Evolutionary conservation across 2,888 invertebrate genomes (phyloP).

Genomic region (Didymodactylos carnosus): DNA sequence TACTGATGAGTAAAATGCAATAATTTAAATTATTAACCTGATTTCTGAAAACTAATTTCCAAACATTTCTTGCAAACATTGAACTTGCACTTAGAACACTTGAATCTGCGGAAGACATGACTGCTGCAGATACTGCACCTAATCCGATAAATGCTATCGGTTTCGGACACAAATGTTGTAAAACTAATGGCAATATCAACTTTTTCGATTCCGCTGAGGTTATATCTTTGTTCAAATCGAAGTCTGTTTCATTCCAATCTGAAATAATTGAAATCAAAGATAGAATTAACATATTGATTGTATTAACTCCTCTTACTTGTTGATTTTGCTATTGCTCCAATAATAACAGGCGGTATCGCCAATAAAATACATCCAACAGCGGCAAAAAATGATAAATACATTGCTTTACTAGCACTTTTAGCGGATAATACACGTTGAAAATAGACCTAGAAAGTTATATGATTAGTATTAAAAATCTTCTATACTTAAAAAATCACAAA

Average conservation of each 20-base stretch:
- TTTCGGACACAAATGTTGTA: conserved; percentile 77
- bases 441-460: conserved; percentile 49
- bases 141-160: conserved; percentile 78
- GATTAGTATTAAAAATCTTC: no score
- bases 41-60: conserved; percentile 85
- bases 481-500: background rate
- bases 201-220: conserved; percentile 47
- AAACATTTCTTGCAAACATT: conserved; percentile 88
- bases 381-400: conserved; percentile 72
- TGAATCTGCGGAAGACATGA: conserved; percentile 91
- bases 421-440: conserved; percentile 83
- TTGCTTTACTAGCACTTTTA: conserved; percentile 70
- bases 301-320: conserved; percentile 45
- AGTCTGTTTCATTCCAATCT: conserved; percentile 82
- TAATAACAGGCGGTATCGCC: conserved; percentile 79
- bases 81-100: conserved; percentile 82
- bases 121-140: conserved; percentile 84
- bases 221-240: conserved; percentile 33
- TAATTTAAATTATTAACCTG: conserved; percentile 39
- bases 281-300: background rate
- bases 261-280: conserved; percentile 13
- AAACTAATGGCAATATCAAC: conserved; percentile 79
- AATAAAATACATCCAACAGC: conserved; percentile 75
- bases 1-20: background rate
- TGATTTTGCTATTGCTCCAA: conserved; percentile 79